Evolutionary conservation across 2,888 invertebrate species (phyloP).

Genomic region (Papilio protenor): DNA sequence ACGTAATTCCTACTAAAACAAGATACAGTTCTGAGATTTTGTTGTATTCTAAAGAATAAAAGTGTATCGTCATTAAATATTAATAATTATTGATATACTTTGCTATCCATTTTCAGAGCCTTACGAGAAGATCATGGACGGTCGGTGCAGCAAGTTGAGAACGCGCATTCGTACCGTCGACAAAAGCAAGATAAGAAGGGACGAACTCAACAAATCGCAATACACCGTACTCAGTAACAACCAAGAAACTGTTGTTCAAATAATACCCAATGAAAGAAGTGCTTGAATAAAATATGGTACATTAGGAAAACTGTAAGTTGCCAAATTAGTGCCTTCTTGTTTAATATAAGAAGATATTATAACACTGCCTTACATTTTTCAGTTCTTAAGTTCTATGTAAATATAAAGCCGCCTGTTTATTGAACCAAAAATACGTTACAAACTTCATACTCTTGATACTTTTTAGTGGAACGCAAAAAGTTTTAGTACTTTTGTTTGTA

Average conservation of each 20-base stretch:
- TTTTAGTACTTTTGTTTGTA: constrained; percentile 19
- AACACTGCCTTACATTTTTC: constrained; percentile 8
- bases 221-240: constrained; percentile 69
- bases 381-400: constrained; percentile 21
- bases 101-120: constrained; percentile 59
- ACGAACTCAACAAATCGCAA: constrained; percentile 70
- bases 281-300: constrained; percentile 4
- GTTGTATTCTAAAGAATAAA: neutral
- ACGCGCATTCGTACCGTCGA: constrained; percentile 73
- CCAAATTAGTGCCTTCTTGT: constrained; percentile 25
- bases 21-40: neutral
- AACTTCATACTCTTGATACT: neutral
- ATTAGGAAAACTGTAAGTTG: constrained; percentile 16
- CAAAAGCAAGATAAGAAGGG: constrained; percentile 66
- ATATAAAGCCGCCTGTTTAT: constrained; percentile 24
- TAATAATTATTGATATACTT: neutral
- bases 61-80: neutral
- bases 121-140: constrained; percentile 73
- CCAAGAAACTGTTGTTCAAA: constrained; percentile 66
- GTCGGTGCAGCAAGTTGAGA: constrained; percentile 74
- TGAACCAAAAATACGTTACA: constrained; percentile 19
- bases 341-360: constrained; percentile 27
- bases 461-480: constrained; percentile 11
- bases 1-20: neutral
- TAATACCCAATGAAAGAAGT: constrained; percentile 48